Evolutionary conservation across 1,140 invertebrate genomes (phyloP).

Genomic region (Aphaenogaster floridana): DNA sequence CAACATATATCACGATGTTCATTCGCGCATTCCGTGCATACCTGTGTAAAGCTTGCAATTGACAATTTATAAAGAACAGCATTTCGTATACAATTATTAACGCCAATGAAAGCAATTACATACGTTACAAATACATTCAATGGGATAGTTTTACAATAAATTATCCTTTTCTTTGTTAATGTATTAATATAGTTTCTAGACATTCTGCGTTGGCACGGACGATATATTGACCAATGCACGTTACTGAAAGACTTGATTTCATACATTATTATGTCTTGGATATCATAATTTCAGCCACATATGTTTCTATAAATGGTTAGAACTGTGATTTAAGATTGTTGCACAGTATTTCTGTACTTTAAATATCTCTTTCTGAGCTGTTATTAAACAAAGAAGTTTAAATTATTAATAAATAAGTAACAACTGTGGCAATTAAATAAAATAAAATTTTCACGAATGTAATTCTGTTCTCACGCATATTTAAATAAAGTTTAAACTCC

Average conservation of each 20-base stretch:
- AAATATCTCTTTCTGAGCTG: not conserved
- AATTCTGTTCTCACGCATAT: not conserved
- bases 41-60: not conserved
- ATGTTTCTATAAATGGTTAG: not conserved
- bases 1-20: not conserved
- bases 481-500: slow-evolving; percentile 5
- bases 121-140: slow-evolving; percentile 7
- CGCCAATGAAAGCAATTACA: not conserved
- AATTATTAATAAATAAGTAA: slow-evolving; percentile 14
- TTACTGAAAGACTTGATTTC: slow-evolving; percentile 11
- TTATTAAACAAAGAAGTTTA: slow-evolving; percentile 3
- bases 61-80: not conserved
- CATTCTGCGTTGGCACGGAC: not conserved
- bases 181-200: slow-evolving; percentile 23
- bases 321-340: slow-evolving; percentile 1
- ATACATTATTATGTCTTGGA: not conserved
- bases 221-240: not conserved
- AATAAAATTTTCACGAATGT: not conserved
- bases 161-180: not conserved
- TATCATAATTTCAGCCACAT: not conserved
- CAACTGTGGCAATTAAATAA: not conserved
- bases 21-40: slow-evolving; percentile 13
- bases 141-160: not conserved
- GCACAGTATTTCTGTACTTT: slow-evolving; percentile 21
- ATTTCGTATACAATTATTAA: slow-evolving; percentile 39